These are phyloP conservation scores for Tympanoctomys barrerae DNA, from an alignment of 2,797 vertebrate species.

Conservation along the genomic window DNA sequence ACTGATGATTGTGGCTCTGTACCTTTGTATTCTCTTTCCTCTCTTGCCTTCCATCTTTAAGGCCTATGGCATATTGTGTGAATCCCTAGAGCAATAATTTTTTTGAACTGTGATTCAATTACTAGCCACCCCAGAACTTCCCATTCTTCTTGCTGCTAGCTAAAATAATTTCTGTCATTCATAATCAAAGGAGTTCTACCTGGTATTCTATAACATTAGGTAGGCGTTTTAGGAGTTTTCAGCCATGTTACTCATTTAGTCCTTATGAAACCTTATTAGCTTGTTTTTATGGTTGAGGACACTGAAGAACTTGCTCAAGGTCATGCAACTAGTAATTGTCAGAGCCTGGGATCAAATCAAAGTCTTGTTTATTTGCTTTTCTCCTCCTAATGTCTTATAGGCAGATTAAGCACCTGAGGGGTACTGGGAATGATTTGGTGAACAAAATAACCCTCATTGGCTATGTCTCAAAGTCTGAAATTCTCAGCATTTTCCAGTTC, in stretches of 20 bases:
- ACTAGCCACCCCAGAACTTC: background rate
- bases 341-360: constrained; percentile 56
- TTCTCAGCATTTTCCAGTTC: background rate
- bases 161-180: constrained; percentile 51
- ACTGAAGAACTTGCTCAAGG: constrained; percentile 16
- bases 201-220: background rate
- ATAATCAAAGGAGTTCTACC: background rate
- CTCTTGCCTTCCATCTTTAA: background rate
- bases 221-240: background rate
- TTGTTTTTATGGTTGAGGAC: background rate
- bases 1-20: background rate
- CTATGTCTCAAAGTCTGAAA: constrained; percentile 59
- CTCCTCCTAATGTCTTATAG: constrained; percentile 27
- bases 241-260: constrained; percentile 18
- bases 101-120: background rate
- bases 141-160: background rate
- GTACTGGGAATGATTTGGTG: background rate
- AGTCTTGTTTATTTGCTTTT: constrained; percentile 59
- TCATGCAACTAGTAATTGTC: constrained; percentile 46
- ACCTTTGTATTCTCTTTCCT: background rate
- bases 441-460: constrained; percentile 32
- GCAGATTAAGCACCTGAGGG: constrained; percentile 62
- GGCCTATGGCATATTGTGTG: background rate
- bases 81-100: background rate
- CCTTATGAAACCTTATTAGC: constrained; percentile 26